Base-by-base conservation (phyloP, 2,888 invertebrate genomes). In the Pammene fasciana region DNA sequence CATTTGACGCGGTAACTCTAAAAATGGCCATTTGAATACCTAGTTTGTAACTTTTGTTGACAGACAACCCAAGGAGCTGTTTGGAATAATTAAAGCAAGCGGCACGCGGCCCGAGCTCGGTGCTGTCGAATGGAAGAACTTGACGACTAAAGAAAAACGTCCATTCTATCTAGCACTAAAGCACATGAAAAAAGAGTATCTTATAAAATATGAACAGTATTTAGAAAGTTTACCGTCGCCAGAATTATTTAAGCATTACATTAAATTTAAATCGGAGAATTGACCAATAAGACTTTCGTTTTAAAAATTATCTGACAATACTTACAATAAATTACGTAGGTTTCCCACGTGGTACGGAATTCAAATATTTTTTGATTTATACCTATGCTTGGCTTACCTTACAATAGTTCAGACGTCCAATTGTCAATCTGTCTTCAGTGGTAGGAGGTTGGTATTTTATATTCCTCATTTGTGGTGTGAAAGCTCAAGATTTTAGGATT, bases 61-160 rank as follows among this genome's bases (percentile, higher is more conserved):
- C 82, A 91, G 90, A 67, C 76, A 75, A 66, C 82, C 81, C n/a
- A 79, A 77, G 73, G 86, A 90, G 55, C 76, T 91, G 36, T 91
- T 81, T 80, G 73, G 79, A 57, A 75, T 86, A 68, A 71, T 68
- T 88, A 9, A 78, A 81, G 54, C 70, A 74, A 57, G 76, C 70
- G 38, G 71, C 75, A 59, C 76, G 76, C 38, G 26, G 10, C 62
- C 62, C 3, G 62, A 62, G 67, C 65, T 71, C 36, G 73, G 73
- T 65, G 68, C 65, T 59, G 34, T 71, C 50, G 72, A 72, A 48
- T 90, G 87, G 87, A 43, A 71, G 16, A 52, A 77, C 43, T 73
- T 91, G 72, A 60, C 81, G 59, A 48, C 3, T 16, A 43, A 87
- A 72, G 54, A 54, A n/a, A 89, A 82, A 74, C 73, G 45, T 6